phyloP scores from a whole-genome alignment of 2,888 invertebrate species.

The Caenorhabditis imperialis region DNA sequence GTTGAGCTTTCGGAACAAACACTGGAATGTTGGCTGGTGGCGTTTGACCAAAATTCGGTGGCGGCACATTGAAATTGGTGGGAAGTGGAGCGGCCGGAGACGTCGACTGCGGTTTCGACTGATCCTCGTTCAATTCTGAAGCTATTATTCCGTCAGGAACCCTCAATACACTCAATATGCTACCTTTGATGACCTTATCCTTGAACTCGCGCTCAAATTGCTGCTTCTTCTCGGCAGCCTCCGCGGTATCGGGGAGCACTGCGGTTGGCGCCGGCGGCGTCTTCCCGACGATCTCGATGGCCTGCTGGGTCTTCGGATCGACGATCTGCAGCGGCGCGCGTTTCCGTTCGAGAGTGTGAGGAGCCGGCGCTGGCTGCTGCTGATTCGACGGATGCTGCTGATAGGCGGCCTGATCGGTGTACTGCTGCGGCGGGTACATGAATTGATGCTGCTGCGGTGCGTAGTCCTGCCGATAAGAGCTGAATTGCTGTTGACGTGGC shows the following conservation, averaged over 20 bases:
- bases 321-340: conserved; percentile 38
- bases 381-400: conserved; percentile 5
- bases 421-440: conserved; percentile 3
- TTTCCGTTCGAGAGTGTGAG: conserved; percentile 20
- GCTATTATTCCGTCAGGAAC: not conserved
- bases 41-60: not conserved
- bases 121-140: conserved; percentile 5
- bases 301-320: conserved; percentile 48
- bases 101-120: conserved; percentile 3
- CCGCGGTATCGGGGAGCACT: conserved; percentile 1
- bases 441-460: conserved; percentile 8
- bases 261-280: not conserved
- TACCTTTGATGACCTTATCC: conserved; percentile 27
- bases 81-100: not conserved
- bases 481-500: conserved; percentile 21
- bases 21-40: not conserved
- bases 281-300: conserved; percentile 24
- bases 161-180: not conserved
- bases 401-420: too few species aligned
- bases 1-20: not conserved
- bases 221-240: conserved; percentile 28
- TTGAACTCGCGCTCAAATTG: conserved; percentile 15
- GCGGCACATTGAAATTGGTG: conserved; percentile 28
- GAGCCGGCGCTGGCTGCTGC: conserved; percentile 12
- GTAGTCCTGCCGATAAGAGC: conserved; percentile 9